Percentiles rank a stretch among this genome's conserved stretches.
Conservation (phyloP, 1,140 invertebrate genomes). For the Aphelinus certus region DNA sequence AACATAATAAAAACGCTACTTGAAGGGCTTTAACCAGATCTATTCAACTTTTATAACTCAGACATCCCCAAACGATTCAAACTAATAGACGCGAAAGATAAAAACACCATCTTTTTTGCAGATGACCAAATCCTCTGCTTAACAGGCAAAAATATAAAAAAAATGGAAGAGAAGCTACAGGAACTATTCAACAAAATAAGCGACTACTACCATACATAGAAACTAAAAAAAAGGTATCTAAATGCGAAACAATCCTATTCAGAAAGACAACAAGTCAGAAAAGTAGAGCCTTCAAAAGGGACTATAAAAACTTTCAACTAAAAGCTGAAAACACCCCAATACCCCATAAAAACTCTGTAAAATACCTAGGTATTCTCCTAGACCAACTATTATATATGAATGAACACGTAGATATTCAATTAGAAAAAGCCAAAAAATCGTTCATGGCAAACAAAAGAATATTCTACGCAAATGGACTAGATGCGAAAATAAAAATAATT, state of each 20-base stretch:
- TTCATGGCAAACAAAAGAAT: constrained; percentile 29
- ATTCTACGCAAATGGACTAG: constrained; percentile 39
- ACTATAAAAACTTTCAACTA: constrained; percentile 26
- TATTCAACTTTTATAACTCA: constrained; percentile 38
- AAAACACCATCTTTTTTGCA: constrained; percentile 19
- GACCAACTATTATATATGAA: constrained; percentile 39
- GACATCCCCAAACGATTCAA: not conserved
- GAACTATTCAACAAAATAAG: constrained; percentile 15
- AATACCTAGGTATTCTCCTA: constrained; percentile 43
- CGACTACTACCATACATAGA: constrained; percentile 25
- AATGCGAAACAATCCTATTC: constrained; percentile 39
- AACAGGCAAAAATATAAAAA: constrained; percentile 11
- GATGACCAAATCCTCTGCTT: constrained; percentile 41
- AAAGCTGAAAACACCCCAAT: constrained; percentile 1
- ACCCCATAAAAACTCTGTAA: constrained; percentile 34
- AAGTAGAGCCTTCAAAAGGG: not conserved
- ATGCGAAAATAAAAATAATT: constrained; percentile 42
- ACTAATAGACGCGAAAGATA: not conserved
- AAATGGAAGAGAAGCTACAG: constrained; percentile 8
- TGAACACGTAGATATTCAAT: constrained; percentile 34
- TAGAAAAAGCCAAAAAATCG: constrained; percentile 43
- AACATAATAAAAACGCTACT: not conserved
- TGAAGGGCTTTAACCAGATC: constrained; percentile 19
- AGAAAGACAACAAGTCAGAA: not conserved
- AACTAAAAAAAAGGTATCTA: constrained; percentile 14